Base-by-base conservation (phyloP, 2,797 vertebrate genomes). In the Microchirus variegatus region DNA sequence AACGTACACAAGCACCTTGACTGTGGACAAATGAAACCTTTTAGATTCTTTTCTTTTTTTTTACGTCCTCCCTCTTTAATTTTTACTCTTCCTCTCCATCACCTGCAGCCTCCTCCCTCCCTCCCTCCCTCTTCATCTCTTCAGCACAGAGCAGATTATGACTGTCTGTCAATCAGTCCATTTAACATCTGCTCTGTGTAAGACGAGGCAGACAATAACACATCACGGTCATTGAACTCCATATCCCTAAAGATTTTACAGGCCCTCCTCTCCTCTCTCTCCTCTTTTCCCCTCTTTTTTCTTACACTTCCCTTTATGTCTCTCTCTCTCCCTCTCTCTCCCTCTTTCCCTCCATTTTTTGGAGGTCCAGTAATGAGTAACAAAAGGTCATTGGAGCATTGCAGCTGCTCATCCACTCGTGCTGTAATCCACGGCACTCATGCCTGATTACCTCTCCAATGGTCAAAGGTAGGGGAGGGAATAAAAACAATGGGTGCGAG, bases 301-400 rank as follows among this genome's bases (percentile, higher is more conserved):
- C 40, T 59, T 72, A 40, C 45, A 63, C 51, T 70, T 67, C 51
- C 37, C 60, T 67, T 67, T 72, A 67, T 59, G 31, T 50, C 61
- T 49, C 9, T 46, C 44, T 50, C 38, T 46, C 44, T 47, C 38
- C 37, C 36, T 22, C 10, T 43, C 16, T 65, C 40, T 63, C 59
- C 44, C 52, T 46, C 49, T 49, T 78, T 70, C 50, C 59, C 59
- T 48, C 70, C 82, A 63, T 71, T 79, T 86, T 87, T 84, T 74
- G 69, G 82, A 87, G 87, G 88, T 92, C 89, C 90, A 91, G 87
- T 92, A 92, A 94, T 90, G 89, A 92, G 90, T 87, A 87, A 86
- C 86, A 91, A 91, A 92, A 91, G 90, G 92, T 93, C 91, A 92
- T 82, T 88, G 84, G 89, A 92, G 90, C 90, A 92, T 92, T 91